Conservation (phyloP, 2,888 invertebrate species). For the Platypus cylindrus region DNA sequence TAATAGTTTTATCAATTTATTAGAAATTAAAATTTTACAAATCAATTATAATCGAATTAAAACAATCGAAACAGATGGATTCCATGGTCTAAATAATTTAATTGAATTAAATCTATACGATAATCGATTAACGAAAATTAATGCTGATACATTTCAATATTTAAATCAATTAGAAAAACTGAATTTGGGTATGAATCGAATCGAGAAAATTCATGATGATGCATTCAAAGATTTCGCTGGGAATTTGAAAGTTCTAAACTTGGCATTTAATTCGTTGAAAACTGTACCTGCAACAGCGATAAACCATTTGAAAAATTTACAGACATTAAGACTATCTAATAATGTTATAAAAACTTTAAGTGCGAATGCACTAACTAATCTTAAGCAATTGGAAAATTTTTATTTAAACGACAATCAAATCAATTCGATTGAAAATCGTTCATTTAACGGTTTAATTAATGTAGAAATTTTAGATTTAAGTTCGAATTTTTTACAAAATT, state of each 20-base stretch:
- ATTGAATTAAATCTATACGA: conserved; percentile 18
- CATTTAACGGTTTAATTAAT: conserved; percentile 12
- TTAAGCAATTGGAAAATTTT: conserved; percentile 6
- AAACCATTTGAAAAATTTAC: conserved; percentile 17
- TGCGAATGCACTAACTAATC: conserved; percentile 12
- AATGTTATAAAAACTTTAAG: conserved; percentile 16
- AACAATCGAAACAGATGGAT: conserved; percentile 13
- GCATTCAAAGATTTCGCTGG: conserved; percentile 14
- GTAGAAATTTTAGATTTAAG: conserved; percentile 22
- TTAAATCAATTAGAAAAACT: conserved; percentile 16
- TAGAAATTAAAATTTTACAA: conserved; percentile 14
- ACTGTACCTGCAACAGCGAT: conserved; percentile 21
- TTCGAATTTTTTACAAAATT: conserved; percentile 18
- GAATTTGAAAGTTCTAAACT: conserved; percentile 21
- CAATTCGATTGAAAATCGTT: conserved; percentile 2
- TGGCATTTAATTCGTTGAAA: conserved; percentile 23
- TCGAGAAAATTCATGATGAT: conserved; percentile 15
- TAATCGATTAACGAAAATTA: conserved; percentile 17
- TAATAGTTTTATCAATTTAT: conserved; percentile 7
- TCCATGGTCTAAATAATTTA: conserved; percentile 15
- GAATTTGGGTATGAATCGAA: conserved; percentile 23
- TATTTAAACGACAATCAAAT: conserved; percentile 8
- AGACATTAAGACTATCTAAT: conserved; percentile 15
- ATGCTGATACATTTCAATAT: conserved; percentile 11
- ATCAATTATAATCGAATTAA: conserved; percentile 21